These are phyloP conservation scores for Callorhinus ursinus DNA, from an alignment of 2,113 vertebrate species.

Conservation along the genomic window DNA sequence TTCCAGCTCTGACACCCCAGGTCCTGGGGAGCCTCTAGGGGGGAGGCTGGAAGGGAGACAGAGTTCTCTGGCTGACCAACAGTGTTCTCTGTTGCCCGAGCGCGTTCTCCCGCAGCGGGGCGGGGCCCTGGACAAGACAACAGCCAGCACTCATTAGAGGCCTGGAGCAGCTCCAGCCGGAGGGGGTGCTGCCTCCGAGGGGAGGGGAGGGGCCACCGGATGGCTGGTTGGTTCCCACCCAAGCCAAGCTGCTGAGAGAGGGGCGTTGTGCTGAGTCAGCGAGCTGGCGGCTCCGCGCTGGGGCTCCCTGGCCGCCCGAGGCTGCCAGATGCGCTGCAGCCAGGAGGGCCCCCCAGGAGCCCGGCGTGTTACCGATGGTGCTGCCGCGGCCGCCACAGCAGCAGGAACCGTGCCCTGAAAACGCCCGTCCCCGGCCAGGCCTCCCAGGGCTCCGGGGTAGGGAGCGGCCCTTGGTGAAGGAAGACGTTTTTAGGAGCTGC, in stretches of 20 bases:
- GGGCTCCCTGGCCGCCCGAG: slow-evolving; percentile 89
- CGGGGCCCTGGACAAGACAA: background rate
- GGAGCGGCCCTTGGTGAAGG: background rate
- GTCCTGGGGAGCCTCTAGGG: background rate
- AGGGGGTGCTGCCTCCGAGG: slow-evolving; percentile 75
- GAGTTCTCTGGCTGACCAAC: slow-evolving; percentile 5
- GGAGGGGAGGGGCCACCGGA: slow-evolving; percentile 86
- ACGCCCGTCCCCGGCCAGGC: slow-evolving; percentile 76
- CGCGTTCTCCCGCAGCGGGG: background rate
- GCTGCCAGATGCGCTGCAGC: slow-evolving; percentile 91
- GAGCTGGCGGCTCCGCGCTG: slow-evolving; percentile 87
- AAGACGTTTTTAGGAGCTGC: slow-evolving; percentile 1
- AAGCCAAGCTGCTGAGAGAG: slow-evolving; percentile 90
- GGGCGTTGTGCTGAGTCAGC: slow-evolving; percentile 94
- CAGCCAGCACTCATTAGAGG: slow-evolving; percentile 77
- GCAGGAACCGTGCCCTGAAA: slow-evolving; percentile 85
- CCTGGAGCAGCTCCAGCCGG: slow-evolving; percentile 78
- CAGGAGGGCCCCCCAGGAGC: slow-evolving; percentile 91
- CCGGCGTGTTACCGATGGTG: slow-evolving; percentile 85
- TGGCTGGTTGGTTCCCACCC: slow-evolving; percentile 79
- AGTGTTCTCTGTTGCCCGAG: background rate
- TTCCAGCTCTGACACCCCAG: background rate
- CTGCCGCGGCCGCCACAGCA: slow-evolving; percentile 74
- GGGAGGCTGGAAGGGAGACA: background rate
- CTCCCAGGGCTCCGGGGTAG: slow-evolving; percentile 56